A percentile compares a stretch with the other conserved stretches of the same genome.
These are phyloP conservation scores for Cinara cedri DNA, from an alignment of 2,888 invertebrate species.

Conservation along the genomic window DNA sequence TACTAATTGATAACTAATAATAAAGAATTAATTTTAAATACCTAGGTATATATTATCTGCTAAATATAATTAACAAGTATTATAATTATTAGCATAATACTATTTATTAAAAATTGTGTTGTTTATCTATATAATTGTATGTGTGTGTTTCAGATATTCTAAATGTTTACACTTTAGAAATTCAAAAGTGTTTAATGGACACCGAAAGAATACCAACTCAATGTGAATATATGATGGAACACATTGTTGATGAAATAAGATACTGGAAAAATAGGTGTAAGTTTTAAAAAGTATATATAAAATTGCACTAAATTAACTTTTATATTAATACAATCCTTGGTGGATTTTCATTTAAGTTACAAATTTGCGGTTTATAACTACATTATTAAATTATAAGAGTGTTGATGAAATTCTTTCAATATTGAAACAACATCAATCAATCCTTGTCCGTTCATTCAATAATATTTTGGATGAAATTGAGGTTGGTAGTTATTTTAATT, in stretches of 20 bases:
- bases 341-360: slow-evolving; percentile 2
- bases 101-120: too few species aligned
- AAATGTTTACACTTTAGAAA: slow-evolving; percentile 37
- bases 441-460: slow-evolving; percentile 27
- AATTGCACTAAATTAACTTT: neutral
- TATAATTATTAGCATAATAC: too few species aligned
- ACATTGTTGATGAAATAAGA: slow-evolving; percentile 38
- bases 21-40: neutral
- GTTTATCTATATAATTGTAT: too few species aligned
- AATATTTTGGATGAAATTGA: slow-evolving; percentile 29
- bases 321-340: neutral
- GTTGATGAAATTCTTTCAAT: slow-evolving; percentile 31
- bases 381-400: slow-evolving; percentile 29
- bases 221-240: slow-evolving; percentile 54
- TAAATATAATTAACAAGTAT: too few species aligned
- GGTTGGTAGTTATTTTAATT: neutral
- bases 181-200: slow-evolving; percentile 46
- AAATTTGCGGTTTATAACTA: slow-evolving; percentile 31
- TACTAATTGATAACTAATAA: too few species aligned
- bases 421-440: slow-evolving; percentile 41
- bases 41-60: neutral
- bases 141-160: slow-evolving; percentile 35
- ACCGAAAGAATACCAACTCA: slow-evolving; percentile 19
- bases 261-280: slow-evolving; percentile 47
- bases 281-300: too few species aligned